Percentiles rank a stretch among this genome's conserved stretches.
These are phyloP conservation scores for Branchellion lobata DNA, from an alignment of 2,888 invertebrate species.

Conservation along the genomic window DNA sequence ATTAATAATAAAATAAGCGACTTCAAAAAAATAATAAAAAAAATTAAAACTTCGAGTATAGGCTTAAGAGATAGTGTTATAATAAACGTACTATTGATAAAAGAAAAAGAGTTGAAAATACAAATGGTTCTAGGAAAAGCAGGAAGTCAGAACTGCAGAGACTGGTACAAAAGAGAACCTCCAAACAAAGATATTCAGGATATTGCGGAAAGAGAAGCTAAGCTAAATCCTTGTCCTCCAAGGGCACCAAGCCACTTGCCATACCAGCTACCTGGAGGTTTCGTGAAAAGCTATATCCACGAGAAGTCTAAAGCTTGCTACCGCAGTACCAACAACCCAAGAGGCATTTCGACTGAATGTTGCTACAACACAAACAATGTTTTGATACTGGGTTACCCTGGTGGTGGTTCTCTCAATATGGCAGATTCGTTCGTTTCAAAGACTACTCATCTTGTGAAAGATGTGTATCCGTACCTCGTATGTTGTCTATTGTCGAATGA, in stretches of 20 bases:
- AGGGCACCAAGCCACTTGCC: constrained; percentile 31
- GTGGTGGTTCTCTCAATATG: constrained; percentile 36
- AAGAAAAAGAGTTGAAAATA: background rate
- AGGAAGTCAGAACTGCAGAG: background rate
- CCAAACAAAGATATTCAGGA: background rate
- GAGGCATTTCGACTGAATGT: constrained; percentile 15
- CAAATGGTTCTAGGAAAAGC: background rate
- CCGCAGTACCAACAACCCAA: constrained; percentile 37
- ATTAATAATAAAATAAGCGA: no score
- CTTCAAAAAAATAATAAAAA: no score
- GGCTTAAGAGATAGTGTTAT: no score
- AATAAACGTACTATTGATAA: background rate
- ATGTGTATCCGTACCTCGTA: constrained; percentile 30
- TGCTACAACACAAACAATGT: constrained; percentile 32
- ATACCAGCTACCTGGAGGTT: background rate
- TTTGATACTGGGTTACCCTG: constrained; percentile 35
- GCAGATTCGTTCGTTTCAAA: constrained; percentile 10
- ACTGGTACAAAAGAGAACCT: constrained; percentile 33
- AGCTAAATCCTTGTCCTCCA: constrained; percentile 37
- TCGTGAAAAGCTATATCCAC: constrained; percentile 10
- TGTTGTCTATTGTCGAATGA: constrained; percentile 8
- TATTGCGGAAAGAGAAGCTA: constrained; percentile 24
- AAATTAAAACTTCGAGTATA: no score
- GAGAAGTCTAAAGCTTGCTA: constrained; percentile 32
- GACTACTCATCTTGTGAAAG: constrained; percentile 11